Evolutionary conservation across 2,797 vertebrate genomes (phyloP).

Genomic region (Adelosebastes latens): DNA sequence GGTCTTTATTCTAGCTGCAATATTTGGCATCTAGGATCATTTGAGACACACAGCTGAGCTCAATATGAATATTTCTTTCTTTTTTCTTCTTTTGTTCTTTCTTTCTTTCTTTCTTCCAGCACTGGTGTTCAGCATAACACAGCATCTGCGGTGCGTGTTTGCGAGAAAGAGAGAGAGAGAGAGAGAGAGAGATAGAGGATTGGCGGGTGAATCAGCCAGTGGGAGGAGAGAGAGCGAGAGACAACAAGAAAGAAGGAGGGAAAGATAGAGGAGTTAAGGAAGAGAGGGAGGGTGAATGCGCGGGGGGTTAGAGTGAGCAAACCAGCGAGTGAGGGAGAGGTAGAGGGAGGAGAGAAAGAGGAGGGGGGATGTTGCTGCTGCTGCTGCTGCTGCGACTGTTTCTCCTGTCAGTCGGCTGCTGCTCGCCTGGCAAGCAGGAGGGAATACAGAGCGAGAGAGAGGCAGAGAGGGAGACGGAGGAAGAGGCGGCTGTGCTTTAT

Average conservation of each 20-base stretch:
- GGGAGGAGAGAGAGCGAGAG: slow-evolving; percentile 54
- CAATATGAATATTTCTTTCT: neutral
- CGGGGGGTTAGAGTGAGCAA: slow-evolving; percentile 68
- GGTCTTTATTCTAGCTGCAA: slow-evolving; percentile 8
- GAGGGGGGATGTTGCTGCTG: slow-evolving; percentile 45
- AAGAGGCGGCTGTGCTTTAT: slow-evolving; percentile 48
- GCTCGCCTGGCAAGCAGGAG: slow-evolving; percentile 76
- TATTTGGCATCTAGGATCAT: slow-evolving; percentile 32
- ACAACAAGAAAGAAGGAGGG: slow-evolving; percentile 58
- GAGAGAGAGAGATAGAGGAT: slow-evolving; percentile 14
- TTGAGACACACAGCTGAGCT: slow-evolving; percentile 1
- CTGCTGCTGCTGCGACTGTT: slow-evolving; percentile 74
- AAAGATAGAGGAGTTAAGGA: slow-evolving; percentile 53
- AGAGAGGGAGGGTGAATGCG: slow-evolving; percentile 70
- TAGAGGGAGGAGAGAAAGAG: slow-evolving; percentile 61
- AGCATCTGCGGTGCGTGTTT: slow-evolving; percentile 63
- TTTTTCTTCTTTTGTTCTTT: neutral
- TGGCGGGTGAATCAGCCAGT: slow-evolving; percentile 65
- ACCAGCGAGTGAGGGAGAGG: slow-evolving; percentile 60
- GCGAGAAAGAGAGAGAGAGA: slow-evolving; percentile 2
- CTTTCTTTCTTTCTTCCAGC: slow-evolving; percentile 4
- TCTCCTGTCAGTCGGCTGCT: slow-evolving; percentile 87
- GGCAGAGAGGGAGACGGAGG: slow-evolving; percentile 46
- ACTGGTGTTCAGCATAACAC: slow-evolving; percentile 56
- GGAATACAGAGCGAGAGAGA: slow-evolving; percentile 51